These are phyloP conservation scores for Chironomus tepperi DNA, from an alignment of 1,140 invertebrate species.

Conservation along the genomic window DNA sequence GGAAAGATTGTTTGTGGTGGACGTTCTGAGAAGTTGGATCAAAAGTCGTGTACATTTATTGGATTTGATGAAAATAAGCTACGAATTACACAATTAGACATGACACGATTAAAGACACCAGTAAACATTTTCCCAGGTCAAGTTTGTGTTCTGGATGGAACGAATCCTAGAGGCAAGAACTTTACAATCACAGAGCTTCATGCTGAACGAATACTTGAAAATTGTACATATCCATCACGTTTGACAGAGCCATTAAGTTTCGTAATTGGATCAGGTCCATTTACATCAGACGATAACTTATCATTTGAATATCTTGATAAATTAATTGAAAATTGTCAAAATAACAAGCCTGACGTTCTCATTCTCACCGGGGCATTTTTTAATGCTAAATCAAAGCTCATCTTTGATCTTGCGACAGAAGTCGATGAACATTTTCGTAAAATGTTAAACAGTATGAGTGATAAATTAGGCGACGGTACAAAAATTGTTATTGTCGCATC, in stretches of 20 bases:
- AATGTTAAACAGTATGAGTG: constrained; percentile 10
- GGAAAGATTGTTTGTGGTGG: constrained; percentile 53
- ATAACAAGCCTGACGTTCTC: constrained; percentile 67
- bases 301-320: constrained; percentile 73
- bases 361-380: constrained; percentile 78
- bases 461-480: constrained; percentile 49
- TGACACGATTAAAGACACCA: constrained; percentile 49
- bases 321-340: constrained; percentile 56
- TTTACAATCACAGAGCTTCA: constrained; percentile 59
- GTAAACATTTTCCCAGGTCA: constrained; percentile 80
- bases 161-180: constrained; percentile 56
- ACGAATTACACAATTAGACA: constrained; percentile 46
- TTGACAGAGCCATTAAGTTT: constrained; percentile 53
- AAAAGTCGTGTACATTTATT: constrained; percentile 58
- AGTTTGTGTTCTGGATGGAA: constrained; percentile 63
- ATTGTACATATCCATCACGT: constrained; percentile 29
- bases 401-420: not conserved
- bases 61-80: constrained; percentile 46
- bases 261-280: constrained; percentile 73
- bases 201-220: constrained; percentile 38
- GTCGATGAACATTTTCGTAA: constrained; percentile 18
- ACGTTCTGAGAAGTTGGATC: constrained; percentile 57
- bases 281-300: constrained; percentile 64
- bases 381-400: constrained; percentile 42
- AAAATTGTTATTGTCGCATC: constrained; percentile 68